Conservation (phyloP, 2,797 vertebrate genomes). For the Chelon auratus region DNA sequence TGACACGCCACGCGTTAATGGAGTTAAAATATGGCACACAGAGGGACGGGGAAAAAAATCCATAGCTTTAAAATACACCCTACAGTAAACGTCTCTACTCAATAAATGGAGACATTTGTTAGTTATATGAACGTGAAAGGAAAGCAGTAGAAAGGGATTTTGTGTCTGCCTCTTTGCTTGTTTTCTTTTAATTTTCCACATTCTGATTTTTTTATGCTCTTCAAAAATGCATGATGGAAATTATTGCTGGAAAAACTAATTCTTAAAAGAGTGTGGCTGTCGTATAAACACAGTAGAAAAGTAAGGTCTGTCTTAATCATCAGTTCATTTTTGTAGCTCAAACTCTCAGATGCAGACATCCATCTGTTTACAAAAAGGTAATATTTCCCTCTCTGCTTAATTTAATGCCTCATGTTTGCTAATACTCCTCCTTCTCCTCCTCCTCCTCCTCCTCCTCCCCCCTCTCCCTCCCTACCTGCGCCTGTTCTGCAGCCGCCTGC, state of each 20-base stretch:
- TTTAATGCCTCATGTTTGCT: slow-evolving; percentile 36
- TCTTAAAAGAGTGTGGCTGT: background rate
- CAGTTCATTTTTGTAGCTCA: slow-evolving; percentile 3
- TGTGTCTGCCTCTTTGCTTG: background rate
- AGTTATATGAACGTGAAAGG: no score
- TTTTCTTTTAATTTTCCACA: background rate
- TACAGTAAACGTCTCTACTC: no score
- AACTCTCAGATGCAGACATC: slow-evolving; percentile 20
- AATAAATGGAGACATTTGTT: no score
- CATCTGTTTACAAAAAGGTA: slow-evolving; percentile 12
- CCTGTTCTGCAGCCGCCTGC: slow-evolving; percentile 83
- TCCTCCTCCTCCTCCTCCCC: background rate
- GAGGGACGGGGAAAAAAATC: no score
- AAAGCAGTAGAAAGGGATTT: background rate
- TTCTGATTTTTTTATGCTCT: background rate
- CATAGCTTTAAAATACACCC: no score
- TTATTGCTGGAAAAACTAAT: background rate
- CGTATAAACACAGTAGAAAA: background rate
- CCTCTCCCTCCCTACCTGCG: slow-evolving; percentile 80
- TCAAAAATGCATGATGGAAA: background rate
- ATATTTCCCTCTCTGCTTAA: slow-evolving; percentile 7
- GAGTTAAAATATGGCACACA: no score
- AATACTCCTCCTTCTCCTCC: slow-evolving; percentile 8
- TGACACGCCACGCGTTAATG: no score
- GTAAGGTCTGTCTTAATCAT: background rate